These are phyloP conservation scores for Hesperia comma DNA, from an alignment of 2,888 invertebrate species.

Conservation along the genomic window DNA sequence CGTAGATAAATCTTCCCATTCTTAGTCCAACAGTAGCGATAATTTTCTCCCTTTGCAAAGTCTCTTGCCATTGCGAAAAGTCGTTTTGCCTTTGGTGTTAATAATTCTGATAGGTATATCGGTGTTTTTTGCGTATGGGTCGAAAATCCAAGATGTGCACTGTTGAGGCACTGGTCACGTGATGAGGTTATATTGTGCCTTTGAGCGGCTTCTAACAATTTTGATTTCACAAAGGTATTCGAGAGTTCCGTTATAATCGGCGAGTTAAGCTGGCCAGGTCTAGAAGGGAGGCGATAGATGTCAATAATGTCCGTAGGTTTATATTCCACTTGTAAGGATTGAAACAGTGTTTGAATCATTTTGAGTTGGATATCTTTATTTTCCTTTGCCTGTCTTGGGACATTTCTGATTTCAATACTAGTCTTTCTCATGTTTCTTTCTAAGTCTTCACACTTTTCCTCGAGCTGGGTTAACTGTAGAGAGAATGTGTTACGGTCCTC, in stretches of 20 bases:
- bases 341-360: neutral
- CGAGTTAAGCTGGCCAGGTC: neutral
- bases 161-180: neutral
- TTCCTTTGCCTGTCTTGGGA: neutral
- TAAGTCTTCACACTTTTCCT: neutral
- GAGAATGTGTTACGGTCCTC: neutral
- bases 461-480: neutral
- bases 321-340: neutral
- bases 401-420: neutral
- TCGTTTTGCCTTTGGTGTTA: neutral
- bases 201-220: neutral
- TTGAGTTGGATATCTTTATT: neutral
- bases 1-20: no score
- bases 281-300: neutral
- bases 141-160: neutral
- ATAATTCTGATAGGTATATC: neutral
- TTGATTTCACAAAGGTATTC: neutral
- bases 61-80: neutral
- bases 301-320: neutral
- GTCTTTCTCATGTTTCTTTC: neutral
- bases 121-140: neutral
- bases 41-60: neutral
- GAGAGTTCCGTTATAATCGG: neutral
- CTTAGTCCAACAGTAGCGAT: neutral
- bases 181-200: neutral